A percentile compares a stretch with the other conserved stretches of the same genome.
phyloP scores from a whole-genome alignment of 2,888 invertebrate genomes.

The Nyleta sp. region DNA sequence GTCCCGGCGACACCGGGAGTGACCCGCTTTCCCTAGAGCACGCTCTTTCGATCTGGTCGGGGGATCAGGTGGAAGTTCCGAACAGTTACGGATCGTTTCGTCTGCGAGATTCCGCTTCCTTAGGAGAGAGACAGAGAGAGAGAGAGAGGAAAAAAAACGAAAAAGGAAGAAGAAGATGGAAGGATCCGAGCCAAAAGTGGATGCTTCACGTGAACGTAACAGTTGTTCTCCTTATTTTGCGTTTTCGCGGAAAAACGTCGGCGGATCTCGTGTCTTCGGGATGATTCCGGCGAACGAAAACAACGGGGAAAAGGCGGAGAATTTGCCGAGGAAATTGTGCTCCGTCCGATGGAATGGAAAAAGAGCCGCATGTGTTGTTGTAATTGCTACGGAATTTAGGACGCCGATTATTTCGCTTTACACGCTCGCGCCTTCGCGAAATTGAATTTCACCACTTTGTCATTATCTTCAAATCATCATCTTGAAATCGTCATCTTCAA shows the following conservation, averaged over 20 bases:
- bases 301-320: conserved; percentile 28
- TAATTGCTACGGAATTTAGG: conserved; percentile 42
- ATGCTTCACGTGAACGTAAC: conserved; percentile 52
- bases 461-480: no score
- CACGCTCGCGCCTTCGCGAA: background rate
- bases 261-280: conserved; percentile 13
- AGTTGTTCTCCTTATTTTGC: conserved; percentile 56
- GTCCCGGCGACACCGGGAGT: no score
- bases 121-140: background rate
- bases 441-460: no score
- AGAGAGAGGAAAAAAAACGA: conserved; percentile 6
- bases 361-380: conserved; percentile 53
- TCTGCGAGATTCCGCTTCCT: conserved; percentile 30
- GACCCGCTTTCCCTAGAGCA: no score
- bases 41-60: no score
- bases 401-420: conserved; percentile 36
- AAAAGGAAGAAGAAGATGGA: background rate
- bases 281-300: conserved; percentile 26
- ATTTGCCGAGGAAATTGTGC: conserved; percentile 37
- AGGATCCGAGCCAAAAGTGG: conserved; percentile 28
- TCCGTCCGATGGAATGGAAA: conserved; percentile 40
- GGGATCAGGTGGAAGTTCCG: conserved; percentile 67
- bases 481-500: no score
- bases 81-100: conserved; percentile 67
- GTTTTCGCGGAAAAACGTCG: conserved; percentile 32